These are phyloP conservation scores for Xiphophorus couchianus DNA, from an alignment of 2,113 vertebrate genomes.

Conservation along the genomic window DNA sequence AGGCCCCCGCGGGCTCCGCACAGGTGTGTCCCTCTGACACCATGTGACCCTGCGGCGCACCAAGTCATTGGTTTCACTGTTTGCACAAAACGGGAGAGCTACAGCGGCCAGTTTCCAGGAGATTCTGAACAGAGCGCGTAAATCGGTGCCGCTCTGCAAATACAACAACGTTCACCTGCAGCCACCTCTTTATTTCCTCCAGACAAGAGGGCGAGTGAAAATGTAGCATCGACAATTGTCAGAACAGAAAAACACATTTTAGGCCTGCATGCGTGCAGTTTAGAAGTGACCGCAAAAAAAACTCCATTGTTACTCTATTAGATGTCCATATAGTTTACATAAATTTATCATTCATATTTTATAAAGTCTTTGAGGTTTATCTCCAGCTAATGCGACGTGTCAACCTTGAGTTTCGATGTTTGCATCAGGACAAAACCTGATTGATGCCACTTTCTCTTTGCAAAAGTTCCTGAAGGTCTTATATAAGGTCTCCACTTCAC, in stretches of 20 bases:
- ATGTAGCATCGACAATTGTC: neutral
- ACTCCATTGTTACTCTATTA: too few species aligned
- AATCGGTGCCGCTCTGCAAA: conserved; percentile 79
- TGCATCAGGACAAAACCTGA: neutral
- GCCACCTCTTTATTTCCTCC: conserved; percentile 58
- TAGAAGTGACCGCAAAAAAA: too few species aligned
- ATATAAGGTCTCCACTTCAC: too few species aligned
- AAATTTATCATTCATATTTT: neutral
- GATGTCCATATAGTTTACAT: too few species aligned
- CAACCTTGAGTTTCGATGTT: neutral
- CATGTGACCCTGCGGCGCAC: conserved; percentile 79
- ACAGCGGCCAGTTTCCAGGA: conserved; percentile 60
- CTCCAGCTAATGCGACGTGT: neutral
- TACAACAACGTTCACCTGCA: conserved; percentile 67
- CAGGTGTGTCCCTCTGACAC: conserved; percentile 80
- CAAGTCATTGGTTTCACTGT: conserved; percentile 76
- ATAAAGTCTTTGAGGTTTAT: neutral
- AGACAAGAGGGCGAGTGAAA: conserved; percentile 49
- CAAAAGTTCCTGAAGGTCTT: too few species aligned
- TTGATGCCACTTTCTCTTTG: neutral
- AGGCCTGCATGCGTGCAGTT: neutral
- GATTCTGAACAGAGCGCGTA: conserved; percentile 64
- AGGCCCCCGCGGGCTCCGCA: conserved; percentile 57
- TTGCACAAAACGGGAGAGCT: conserved; percentile 66
- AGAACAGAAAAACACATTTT: neutral